Evolutionary conservation across 2,797 vertebrate genomes (phyloP), one percentile per base, ranked within the genome.

Genomic region (Adrianichthys oophorus): DNA sequence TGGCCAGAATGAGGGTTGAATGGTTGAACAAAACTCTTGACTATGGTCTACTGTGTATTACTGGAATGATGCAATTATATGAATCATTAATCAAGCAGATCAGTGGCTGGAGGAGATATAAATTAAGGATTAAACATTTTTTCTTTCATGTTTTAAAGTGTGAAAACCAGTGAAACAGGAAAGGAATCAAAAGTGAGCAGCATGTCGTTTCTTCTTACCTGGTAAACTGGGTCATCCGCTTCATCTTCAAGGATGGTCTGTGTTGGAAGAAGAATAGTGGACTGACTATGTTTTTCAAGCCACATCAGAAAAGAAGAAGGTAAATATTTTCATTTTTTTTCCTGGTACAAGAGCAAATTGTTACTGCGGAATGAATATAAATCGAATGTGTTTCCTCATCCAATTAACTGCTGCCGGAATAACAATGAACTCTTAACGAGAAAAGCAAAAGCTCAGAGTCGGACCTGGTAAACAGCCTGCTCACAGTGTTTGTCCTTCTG

Each of bases 241-340:
- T 99, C 97, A 63, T 99, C 97, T 91, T 99, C 97, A 90, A 99
- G 92, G 91, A 99, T 98, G 80, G 96, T 98, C 97, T 99, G 94
- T 79, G 80, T 84, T 82, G 70, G 78, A 82, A 84, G 90, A 87
- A 81, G 91, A 90, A 86, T 60, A 84, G 48, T 79, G 17, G 47
- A 76, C 64, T 79, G 56, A 37, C 68, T 78, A 78, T 62, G 52
- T 74, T 80, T 79, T 78, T 68, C 56, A 65, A 37, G 52, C 57
- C 15, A 70, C 42, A 64, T 70, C 41, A 52, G 4, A 64, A 56
- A 62, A 58, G 7, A 68, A 60, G 10, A 4, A 53, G n/a, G 23
- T 42, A 37, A 32, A 24, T 43, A 4, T 7, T 29, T 48, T 15
- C 45, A 40, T 40, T 23, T 18, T 18, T 44, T 18, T 44, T 10